Conservation (phyloP, 1,140 invertebrate genomes). For the Oryctes rhinoceros region DNA sequence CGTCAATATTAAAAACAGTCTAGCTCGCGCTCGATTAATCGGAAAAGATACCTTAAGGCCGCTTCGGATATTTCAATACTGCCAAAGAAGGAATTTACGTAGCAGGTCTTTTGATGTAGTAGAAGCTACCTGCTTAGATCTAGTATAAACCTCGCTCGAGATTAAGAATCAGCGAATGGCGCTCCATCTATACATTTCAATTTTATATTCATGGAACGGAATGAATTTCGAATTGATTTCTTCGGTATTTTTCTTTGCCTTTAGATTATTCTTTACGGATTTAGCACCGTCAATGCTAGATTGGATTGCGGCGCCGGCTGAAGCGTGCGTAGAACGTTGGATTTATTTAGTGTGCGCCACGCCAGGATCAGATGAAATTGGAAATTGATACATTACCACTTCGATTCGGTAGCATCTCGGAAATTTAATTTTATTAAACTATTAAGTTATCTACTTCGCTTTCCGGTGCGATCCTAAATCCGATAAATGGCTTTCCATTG, state of each 20-base stretch:
- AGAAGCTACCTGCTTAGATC: neutral
- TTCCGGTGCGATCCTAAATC: neutral
- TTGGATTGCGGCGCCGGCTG: constrained; percentile 15
- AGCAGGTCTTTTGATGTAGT: neutral
- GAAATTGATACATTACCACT: constrained; percentile 25
- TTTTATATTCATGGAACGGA: constrained; percentile 34
- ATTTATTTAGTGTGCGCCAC: constrained; percentile 20
- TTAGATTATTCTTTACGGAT: constrained; percentile 29
- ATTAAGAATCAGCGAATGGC: neutral
- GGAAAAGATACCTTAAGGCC: neutral
- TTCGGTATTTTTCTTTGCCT: constrained; percentile 26
- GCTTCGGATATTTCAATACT: neutral
- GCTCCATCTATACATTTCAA: neutral
- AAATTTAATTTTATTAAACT: constrained; percentile 29
- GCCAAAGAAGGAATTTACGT: too few species aligned
- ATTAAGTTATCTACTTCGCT: neutral
- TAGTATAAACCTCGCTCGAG: neutral
- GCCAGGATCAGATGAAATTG: constrained; percentile 1
- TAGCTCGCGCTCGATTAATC: too few species aligned
- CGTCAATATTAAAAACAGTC: too few species aligned
- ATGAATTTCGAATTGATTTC: constrained; percentile 31
- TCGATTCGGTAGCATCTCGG: neutral
- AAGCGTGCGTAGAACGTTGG: constrained; percentile 19
- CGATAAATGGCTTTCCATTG: neutral
- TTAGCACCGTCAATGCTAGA: constrained; percentile 22